Conservation (phyloP, 2,113 vertebrate species). For the Reinhardtius hippoglossoides region DNA sequence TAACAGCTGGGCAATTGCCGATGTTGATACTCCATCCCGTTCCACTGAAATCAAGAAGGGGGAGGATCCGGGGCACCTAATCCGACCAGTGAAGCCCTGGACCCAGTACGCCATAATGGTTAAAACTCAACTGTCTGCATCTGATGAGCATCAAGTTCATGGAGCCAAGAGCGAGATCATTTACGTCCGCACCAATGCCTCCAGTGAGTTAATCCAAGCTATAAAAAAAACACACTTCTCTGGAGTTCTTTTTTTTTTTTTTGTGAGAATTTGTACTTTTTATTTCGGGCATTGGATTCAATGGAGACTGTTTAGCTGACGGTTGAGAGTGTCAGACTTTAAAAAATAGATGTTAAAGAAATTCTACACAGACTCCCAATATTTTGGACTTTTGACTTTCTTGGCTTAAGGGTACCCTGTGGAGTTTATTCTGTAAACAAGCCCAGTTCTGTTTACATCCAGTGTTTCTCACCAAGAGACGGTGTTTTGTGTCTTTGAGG, state of each 20-base stretch:
- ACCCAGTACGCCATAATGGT: slow-evolving; percentile 98
- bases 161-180: slow-evolving; percentile 98
- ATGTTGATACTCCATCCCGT: slow-evolving; percentile 90
- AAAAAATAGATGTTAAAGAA: neutral
- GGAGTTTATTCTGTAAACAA: neutral
- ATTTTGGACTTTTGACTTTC: neutral
- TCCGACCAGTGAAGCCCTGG: slow-evolving; percentile 92
- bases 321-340: neutral
- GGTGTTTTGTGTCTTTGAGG: neutral
- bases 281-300: neutral
- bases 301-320: neutral
- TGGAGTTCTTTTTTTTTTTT: neutral
- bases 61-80: slow-evolving; percentile 86
- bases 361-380: neutral
- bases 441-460: slow-evolving; percentile 1
- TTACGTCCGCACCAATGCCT: slow-evolving; percentile 92
- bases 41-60: slow-evolving; percentile 82
- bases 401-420: neutral
- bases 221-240: neutral
- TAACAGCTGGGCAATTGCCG: slow-evolving; percentile 96
- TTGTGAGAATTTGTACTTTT: neutral
- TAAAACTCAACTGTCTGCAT: slow-evolving; percentile 93
- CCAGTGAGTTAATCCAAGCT: slow-evolving; percentile 83
- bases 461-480: neutral
- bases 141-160: slow-evolving; percentile 89